Conservation (phyloP, 2,113 vertebrate genomes). For the Ptyas mucosa region DNA sequence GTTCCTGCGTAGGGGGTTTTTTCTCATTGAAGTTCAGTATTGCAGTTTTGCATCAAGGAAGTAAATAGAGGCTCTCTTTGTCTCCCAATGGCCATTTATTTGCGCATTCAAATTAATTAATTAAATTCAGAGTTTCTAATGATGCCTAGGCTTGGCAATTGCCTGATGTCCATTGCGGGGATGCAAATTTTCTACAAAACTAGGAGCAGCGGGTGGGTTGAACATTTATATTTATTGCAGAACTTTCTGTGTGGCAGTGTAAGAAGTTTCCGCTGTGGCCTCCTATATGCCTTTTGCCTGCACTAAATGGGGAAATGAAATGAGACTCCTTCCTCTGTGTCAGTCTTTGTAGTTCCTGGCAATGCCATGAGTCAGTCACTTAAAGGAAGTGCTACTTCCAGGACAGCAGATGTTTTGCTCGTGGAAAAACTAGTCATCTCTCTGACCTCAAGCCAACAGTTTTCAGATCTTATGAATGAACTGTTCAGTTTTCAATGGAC, state of each 20-base stretch:
- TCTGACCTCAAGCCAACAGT: slow-evolving; percentile 43
- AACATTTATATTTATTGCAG: not conserved
- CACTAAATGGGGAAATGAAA: slow-evolving; percentile 63
- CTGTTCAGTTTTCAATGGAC: not conserved
- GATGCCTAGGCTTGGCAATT: not conserved
- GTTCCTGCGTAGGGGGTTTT: not conserved
- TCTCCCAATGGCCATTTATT: not conserved
- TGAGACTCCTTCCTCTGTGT: slow-evolving; percentile 38
- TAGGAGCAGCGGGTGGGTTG: not conserved
- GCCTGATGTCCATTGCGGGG: not conserved
- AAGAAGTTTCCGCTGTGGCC: not conserved
- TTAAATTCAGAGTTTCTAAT: not conserved
- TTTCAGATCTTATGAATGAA: slow-evolving; percentile 56
- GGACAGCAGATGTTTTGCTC: slow-evolving; percentile 50
- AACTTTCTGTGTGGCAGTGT: not conserved
- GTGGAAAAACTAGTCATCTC: slow-evolving; percentile 37
- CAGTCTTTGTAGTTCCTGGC: slow-evolving; percentile 44
- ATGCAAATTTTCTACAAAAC: not conserved
- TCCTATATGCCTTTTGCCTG: not conserved
- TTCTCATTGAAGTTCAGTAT: not conserved
- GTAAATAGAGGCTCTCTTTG: not conserved
- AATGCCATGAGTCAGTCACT: slow-evolving; percentile 37
- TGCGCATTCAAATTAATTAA: not conserved
- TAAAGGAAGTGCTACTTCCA: slow-evolving; percentile 62
- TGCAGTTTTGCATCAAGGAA: not conserved